These are phyloP conservation scores for Taenaris catops DNA, from an alignment of 2,888 invertebrate species.

Conservation along the genomic window DNA sequence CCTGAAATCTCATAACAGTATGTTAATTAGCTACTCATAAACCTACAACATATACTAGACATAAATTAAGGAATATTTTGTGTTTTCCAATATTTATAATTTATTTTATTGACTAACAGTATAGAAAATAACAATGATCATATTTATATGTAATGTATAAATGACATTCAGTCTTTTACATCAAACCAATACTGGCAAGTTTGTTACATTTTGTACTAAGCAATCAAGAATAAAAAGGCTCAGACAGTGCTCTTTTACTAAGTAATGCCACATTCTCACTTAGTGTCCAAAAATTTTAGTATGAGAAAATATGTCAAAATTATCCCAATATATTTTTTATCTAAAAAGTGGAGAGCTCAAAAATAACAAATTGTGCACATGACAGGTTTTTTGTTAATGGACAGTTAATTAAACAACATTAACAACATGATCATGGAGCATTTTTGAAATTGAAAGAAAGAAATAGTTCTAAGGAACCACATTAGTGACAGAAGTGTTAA, in stretches of 20 bases:
- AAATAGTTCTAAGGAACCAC: too few relatives aligned
- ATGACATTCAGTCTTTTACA: conserved; percentile 78
- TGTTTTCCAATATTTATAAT: conserved; percentile 18
- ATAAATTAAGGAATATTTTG: conserved; percentile 21
- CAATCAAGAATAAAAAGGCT: conserved; percentile 56
- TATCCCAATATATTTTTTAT: too few relatives aligned
- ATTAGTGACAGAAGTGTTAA: too few relatives aligned
- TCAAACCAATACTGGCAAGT: conserved; percentile 80
- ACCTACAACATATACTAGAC: conserved; percentile 14
- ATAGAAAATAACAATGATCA: conserved; percentile 60
- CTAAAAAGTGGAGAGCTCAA: too few relatives aligned
- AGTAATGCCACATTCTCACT: conserved; percentile 31
- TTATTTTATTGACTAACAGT: conserved; percentile 43
- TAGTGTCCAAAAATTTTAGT: conserved; percentile 1
- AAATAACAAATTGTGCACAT: too few relatives aligned
- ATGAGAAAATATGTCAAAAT: too few relatives aligned
- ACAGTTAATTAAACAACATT: too few relatives aligned
- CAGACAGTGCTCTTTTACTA: conserved; percentile 60
- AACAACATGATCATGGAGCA: too few relatives aligned
- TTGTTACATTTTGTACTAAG: conserved; percentile 77
- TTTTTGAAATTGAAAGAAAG: too few relatives aligned
- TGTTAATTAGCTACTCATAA: conserved; percentile 24
- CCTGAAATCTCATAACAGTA: conserved; percentile 17
- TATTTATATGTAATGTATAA: conserved; percentile 39
- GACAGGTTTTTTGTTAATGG: too few relatives aligned